Conservation (phyloP, 2,797 vertebrate genomes). For the Australoheros facetus region DNA sequence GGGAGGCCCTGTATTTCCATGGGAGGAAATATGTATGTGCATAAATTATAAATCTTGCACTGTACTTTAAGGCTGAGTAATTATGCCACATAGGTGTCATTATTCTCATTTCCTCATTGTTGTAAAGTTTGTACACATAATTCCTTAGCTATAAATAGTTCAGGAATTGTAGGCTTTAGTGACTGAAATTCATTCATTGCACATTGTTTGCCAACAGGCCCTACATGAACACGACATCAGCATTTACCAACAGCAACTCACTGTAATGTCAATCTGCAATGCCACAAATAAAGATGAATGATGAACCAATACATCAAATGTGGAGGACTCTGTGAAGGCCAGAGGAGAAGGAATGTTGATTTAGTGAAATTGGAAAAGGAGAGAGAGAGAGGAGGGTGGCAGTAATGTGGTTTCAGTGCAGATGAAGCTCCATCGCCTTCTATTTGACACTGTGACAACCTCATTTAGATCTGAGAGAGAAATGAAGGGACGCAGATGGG, state of each 20-base stretch:
- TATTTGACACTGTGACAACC: constrained; percentile 49
- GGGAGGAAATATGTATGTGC: not conserved
- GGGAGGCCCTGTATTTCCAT: too few relatives aligned
- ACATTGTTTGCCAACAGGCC: not conserved
- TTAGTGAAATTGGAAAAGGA: constrained; percentile 36
- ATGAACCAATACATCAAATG: constrained; percentile 28
- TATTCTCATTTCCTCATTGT: not conserved
- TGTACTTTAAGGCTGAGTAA: not conserved
- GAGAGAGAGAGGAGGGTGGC: not conserved
- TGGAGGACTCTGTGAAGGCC: constrained; percentile 6
- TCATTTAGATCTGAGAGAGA: constrained; percentile 40
- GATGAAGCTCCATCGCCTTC: constrained; percentile 44
- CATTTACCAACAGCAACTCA: constrained; percentile 9
- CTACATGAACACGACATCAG: not conserved
- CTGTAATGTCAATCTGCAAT: constrained; percentile 4
- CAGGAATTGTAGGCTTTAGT: not conserved
- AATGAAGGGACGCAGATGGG: constrained; percentile 15
- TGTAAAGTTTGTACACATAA: not conserved
- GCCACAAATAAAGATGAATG: constrained; percentile 40
- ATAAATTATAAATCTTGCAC: not conserved
- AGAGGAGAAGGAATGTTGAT: constrained; percentile 34
- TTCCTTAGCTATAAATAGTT: not conserved
- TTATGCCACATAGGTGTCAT: not conserved
- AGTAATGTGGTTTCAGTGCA: constrained; percentile 17
- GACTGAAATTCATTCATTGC: not conserved